Conservation (phyloP, 1,140 invertebrate species). For the Megathymus violae region DNA sequence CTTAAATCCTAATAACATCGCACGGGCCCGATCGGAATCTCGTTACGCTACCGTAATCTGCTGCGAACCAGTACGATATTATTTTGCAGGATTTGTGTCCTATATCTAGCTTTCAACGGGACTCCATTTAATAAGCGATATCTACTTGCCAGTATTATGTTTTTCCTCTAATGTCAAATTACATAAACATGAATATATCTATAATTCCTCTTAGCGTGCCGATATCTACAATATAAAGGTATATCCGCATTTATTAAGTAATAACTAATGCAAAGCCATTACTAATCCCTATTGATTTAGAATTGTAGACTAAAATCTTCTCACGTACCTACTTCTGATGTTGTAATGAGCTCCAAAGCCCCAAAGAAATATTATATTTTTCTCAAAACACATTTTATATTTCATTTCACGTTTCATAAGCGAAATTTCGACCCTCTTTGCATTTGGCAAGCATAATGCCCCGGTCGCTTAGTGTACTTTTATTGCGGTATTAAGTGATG, state of each 20-base stretch:
- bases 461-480: slow-evolving; percentile 84
- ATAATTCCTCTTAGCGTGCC: no score
- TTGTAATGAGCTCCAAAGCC: slow-evolving; percentile 79
- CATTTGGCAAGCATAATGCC: slow-evolving; percentile 81
- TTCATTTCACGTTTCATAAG: slow-evolving; percentile 84
- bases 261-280: slow-evolving; percentile 23
- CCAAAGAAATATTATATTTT: slow-evolving; percentile 79
- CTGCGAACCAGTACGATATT: slow-evolving; percentile 64
- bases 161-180: no score
- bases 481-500: slow-evolving; percentile 85
- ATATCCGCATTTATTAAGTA: no score
- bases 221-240: no score
- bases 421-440: slow-evolving; percentile 77
- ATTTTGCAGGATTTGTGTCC: slow-evolving; percentile 30
- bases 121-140: slow-evolving; percentile 15
- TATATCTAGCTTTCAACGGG: slow-evolving; percentile 16
- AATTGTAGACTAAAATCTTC: slow-evolving; percentile 69
- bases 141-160: background rate
- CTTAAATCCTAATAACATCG: slow-evolving; percentile 81
- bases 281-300: slow-evolving; percentile 65
- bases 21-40: slow-evolving; percentile 76
- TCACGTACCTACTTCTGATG: slow-evolving; percentile 79
- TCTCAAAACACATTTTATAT: slow-evolving; percentile 81
- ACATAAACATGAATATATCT: no score
- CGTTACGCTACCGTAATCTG: slow-evolving; percentile 77